These are phyloP conservation scores for Drosophila mayri DNA, from an alignment of 1,140 invertebrate species.

Conservation along the genomic window DNA sequence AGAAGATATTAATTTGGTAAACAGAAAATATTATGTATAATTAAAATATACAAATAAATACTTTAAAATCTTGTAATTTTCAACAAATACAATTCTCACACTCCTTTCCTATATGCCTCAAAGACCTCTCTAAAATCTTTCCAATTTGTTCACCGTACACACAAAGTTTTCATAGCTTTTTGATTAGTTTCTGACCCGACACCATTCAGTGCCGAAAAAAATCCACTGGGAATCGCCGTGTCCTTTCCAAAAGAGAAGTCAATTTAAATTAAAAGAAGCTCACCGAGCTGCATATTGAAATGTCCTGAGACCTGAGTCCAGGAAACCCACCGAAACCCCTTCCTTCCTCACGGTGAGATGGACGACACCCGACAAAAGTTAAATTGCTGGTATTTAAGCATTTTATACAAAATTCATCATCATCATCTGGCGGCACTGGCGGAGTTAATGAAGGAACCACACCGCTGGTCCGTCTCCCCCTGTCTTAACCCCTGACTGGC, in stretches of 20 bases:
- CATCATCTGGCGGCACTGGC: conserved; percentile 55
- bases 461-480: too few relatives aligned
- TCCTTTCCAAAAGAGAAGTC: conserved; percentile 43
- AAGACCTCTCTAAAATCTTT: conserved; percentile 5
- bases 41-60: not conserved
- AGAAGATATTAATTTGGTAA: not conserved
- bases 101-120: not conserved
- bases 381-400: conserved; percentile 84
- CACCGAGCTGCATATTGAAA: conserved; percentile 68
- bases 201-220: conserved; percentile 11
- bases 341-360: conserved; percentile 6
- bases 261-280: conserved; percentile 80
- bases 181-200: conserved; percentile 74
- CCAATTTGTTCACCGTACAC: conserved; percentile 24
- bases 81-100: not conserved
- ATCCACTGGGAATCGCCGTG: conserved; percentile 43
- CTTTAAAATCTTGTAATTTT: not conserved
- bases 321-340: not conserved
- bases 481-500: conserved; percentile 28
- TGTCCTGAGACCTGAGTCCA: conserved; percentile 15
- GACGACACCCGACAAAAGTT: conserved; percentile 70
- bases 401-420: conserved; percentile 84
- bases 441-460: conserved; percentile 63
- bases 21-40: not conserved
- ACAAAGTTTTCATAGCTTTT: conserved; percentile 79